phyloP scores from a whole-genome alignment of 2,113 vertebrate species.

The Grus americana region DNA sequence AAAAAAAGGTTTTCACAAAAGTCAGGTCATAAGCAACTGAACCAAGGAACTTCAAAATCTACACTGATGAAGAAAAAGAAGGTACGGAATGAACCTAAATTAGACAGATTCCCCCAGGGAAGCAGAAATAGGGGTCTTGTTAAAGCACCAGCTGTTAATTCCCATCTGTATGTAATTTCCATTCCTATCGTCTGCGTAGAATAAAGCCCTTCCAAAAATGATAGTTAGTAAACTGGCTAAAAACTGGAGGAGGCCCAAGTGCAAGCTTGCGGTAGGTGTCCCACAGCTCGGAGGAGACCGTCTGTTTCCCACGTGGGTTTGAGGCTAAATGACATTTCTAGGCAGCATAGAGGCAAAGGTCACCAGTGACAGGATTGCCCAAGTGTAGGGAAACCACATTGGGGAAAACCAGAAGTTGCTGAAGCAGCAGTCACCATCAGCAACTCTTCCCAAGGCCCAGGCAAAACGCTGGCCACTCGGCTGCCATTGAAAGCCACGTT shows the following conservation, averaged over 20 bases:
- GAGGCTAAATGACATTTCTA: conserved; percentile 28
- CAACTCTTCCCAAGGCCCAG: background rate
- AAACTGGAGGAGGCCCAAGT: conserved; percentile 20
- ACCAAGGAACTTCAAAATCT: background rate
- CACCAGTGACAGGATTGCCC: background rate
- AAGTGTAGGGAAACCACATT: background rate
- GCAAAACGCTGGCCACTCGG: background rate
- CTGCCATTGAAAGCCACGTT: background rate
- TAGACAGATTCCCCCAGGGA: background rate
- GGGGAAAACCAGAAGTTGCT: conserved; percentile 15
- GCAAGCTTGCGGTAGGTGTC: conserved; percentile 28
- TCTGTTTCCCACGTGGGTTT: conserved; percentile 17
- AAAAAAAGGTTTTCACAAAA: conserved; percentile 4
- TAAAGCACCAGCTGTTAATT: conserved; percentile 31
- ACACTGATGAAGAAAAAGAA: background rate
- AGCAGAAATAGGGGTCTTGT: background rate
- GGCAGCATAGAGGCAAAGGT: conserved; percentile 8
- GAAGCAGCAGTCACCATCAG: conserved; percentile 38
- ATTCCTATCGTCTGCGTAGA: background rate
- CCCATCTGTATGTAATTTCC: conserved; percentile 30
- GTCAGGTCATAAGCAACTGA: background rate
- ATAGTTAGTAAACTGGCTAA: background rate
- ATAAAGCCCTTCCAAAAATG: conserved; percentile 12
- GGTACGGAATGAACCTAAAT: background rate
- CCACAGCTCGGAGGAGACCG: background rate